phyloP scores from a whole-genome alignment of 2,888 invertebrate species.

The Axea sp. region DNA sequence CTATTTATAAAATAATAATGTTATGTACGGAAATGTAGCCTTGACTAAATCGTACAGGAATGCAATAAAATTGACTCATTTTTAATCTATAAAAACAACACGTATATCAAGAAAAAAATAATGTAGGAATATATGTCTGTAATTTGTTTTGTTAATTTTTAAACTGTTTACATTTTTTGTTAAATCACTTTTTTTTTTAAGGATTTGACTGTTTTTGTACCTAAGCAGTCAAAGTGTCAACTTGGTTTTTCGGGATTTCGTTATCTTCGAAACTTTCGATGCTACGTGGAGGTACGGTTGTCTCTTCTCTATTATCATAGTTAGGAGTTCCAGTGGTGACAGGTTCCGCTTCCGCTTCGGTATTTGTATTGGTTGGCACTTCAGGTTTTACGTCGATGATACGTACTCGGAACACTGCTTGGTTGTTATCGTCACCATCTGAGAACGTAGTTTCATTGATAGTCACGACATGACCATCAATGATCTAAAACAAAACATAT shows the following conservation, averaged over 20 bases:
- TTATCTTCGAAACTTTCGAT: slow-evolving; percentile 77
- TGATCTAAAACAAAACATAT: slow-evolving; percentile 74
- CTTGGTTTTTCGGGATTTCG: slow-evolving; percentile 73
- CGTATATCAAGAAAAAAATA: slow-evolving; percentile 6
- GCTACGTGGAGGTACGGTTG: slow-evolving; percentile 67
- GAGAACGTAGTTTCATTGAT: slow-evolving; percentile 81
- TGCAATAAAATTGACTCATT: slow-evolving; percentile 9
- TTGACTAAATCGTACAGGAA: slow-evolving; percentile 35
- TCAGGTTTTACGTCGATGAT: slow-evolving; percentile 79
- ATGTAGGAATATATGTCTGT: slow-evolving; percentile 7
- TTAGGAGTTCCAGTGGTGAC: slow-evolving; percentile 37
- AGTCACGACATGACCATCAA: slow-evolving; percentile 81
- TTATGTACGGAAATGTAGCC: slow-evolving; percentile 20
- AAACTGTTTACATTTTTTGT: slow-evolving; percentile 1
- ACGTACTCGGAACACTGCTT: slow-evolving; percentile 79
- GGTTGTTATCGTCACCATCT: slow-evolving; percentile 76
- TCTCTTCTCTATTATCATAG: slow-evolving; percentile 55
- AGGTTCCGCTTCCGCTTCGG: slow-evolving; percentile 58
- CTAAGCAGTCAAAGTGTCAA: slow-evolving; percentile 73
- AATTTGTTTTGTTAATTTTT: slow-evolving; percentile 7
- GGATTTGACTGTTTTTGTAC: slow-evolving; percentile 7
- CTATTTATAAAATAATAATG: slow-evolving; percentile 36
- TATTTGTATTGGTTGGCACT: slow-evolving; percentile 58
- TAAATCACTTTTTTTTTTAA: slow-evolving; percentile 24
- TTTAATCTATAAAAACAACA: slow-evolving; percentile 14